Conservation (phyloP, 2,113 vertebrate species). For the Oncorhynchus keta region DNA sequence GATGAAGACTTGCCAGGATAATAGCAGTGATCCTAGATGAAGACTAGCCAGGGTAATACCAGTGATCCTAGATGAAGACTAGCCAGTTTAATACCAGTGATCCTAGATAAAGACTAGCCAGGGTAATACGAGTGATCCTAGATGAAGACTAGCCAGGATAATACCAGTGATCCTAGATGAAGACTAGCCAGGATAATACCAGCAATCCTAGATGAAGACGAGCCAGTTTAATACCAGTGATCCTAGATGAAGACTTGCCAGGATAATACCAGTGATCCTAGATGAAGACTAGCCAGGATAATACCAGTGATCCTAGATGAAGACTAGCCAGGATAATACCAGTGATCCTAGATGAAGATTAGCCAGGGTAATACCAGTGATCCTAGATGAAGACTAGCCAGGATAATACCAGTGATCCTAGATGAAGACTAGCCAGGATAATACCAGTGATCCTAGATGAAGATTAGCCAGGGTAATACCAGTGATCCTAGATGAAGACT, state of each 20-base stretch:
- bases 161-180: no score
- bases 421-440: conserved; percentile 4
- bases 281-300: not conserved
- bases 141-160: no score
- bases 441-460: conserved; percentile 15
- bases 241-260: not conserved
- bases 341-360: conserved; percentile 3
- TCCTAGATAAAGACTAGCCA: no score
- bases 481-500: not conserved
- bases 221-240: conserved; percentile 11
- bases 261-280: no score
- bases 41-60: no score
- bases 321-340: conserved; percentile 1
- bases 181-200: conserved; percentile 4
- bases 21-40: no score
- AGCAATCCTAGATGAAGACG: conserved; percentile 5
- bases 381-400: conserved; percentile 1
- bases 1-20: no score
- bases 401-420: conserved; percentile 16
- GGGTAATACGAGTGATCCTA: no score
- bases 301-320: conserved; percentile 15
- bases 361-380: conserved; percentile 7
- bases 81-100: no score
- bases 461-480: no score
- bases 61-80: no score